Conservation (phyloP, 2,113 vertebrate genomes). For the Acinonyx jubatus region DNA sequence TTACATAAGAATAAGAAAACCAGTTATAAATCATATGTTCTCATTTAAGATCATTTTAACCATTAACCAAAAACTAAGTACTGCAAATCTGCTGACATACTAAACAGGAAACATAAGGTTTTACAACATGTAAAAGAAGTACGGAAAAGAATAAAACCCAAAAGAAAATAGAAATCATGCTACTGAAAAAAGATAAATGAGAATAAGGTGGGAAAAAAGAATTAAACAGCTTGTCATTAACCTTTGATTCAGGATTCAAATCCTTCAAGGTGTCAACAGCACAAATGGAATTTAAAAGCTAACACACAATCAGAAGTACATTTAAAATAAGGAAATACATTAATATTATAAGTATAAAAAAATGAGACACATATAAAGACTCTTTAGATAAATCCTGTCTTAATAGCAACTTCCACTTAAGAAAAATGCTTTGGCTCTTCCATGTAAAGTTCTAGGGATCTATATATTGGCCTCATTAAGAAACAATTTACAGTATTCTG, state of each 20-base stretch:
- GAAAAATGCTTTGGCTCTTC: constrained; percentile 21
- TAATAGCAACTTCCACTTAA: not conserved
- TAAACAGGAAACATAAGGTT: constrained; percentile 30
- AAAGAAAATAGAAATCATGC: not conserved
- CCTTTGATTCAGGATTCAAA: constrained; percentile 14
- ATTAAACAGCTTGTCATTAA: constrained; percentile 9
- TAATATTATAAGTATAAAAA: not conserved
- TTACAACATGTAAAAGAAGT: not conserved
- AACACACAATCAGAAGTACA: constrained; percentile 6
- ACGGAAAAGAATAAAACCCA: constrained; percentile 31
- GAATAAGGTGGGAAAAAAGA: not conserved
- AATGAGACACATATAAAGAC: not conserved
- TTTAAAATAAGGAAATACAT: constrained; percentile 15
- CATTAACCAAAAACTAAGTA: constrained; percentile 4
- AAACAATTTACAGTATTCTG: constrained; percentile 19
- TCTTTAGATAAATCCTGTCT: constrained; percentile 21
- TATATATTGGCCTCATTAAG: not conserved
- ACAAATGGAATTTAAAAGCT: constrained; percentile 59
- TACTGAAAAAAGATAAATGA: not conserved
- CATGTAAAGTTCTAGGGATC: not conserved
- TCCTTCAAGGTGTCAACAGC: constrained; percentile 5
- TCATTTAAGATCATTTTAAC: constrained; percentile 49
- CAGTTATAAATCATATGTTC: constrained; percentile 42
- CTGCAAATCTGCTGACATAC: not conserved
- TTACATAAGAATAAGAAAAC: constrained; percentile 7